These are phyloP conservation scores for Tetropium fuscum DNA, from an alignment of 2,888 invertebrate genomes.

Conservation along the genomic window DNA sequence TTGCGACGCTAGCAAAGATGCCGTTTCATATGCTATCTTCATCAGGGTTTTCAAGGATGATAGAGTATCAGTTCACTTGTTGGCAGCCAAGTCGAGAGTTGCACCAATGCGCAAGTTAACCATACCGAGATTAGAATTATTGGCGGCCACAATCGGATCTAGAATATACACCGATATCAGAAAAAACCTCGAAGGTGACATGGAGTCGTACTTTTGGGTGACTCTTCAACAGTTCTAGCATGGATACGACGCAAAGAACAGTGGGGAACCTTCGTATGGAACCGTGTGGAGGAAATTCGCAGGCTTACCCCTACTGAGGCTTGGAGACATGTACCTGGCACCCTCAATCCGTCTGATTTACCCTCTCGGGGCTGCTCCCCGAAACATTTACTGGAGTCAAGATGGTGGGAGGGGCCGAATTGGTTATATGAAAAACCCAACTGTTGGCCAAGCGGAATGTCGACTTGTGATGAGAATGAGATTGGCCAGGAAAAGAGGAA, in stretches of 20 bases:
- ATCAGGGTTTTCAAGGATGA: conserved; percentile 3
- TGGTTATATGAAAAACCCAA: conserved; percentile 27
- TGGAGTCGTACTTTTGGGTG: conserved; percentile 43
- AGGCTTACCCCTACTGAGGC: conserved; percentile 29
- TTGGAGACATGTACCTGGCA: conserved; percentile 53
- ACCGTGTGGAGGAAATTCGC: conserved; percentile 50
- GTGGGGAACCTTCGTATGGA: conserved; percentile 50
- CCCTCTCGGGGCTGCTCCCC: conserved; percentile 52
- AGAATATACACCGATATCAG: conserved; percentile 20
- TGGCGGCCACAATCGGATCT: conserved; percentile 25
- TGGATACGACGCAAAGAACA: conserved; percentile 47
- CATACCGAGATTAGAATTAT: conserved; percentile 31
- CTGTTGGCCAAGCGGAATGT: conserved; percentile 14
- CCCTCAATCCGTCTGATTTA: conserved; percentile 52
- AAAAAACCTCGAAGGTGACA: not conserved
- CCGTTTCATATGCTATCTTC: not conserved
- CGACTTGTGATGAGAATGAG: conserved; percentile 21
- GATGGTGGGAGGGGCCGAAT: conserved; percentile 56
- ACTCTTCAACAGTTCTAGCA: conserved; percentile 47
- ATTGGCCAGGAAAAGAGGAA: conserved; percentile 12
- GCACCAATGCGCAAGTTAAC: conserved; percentile 20
- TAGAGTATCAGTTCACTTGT: conserved; percentile 17
- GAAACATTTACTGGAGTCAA: conserved; percentile 43
- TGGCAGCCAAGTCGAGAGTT: conserved; percentile 22
- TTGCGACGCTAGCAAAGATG: conserved; percentile 21